Evolutionary conservation across 2,113 vertebrate species (phyloP).

Genomic region (Apistogramma diplotaenia): DNA sequence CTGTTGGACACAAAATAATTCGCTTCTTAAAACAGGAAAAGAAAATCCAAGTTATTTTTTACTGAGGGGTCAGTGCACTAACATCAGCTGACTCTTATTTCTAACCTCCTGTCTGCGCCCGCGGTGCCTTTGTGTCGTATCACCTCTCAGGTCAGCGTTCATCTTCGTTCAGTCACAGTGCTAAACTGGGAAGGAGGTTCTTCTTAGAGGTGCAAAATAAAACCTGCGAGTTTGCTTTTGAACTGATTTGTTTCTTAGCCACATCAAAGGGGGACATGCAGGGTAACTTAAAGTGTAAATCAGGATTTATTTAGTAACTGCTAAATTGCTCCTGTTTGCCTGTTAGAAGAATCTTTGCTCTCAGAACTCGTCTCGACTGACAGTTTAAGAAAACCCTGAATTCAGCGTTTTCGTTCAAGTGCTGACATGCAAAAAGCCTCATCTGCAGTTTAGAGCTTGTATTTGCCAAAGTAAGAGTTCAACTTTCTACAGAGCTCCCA

Average conservation of each 20-base stretch:
- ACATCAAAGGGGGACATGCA: neutral
- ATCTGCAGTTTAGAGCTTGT: neutral
- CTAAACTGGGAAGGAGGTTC: neutral
- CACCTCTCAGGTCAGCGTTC: neutral
- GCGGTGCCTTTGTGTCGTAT: neutral
- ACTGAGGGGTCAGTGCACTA: neutral
- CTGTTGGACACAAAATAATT: neutral
- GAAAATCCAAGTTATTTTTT: neutral
- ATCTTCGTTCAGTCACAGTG: neutral
- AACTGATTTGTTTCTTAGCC: neutral
- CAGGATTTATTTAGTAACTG: neutral
- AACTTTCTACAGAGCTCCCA: neutral
- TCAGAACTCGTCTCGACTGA: neutral
- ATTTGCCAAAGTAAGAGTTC: neutral
- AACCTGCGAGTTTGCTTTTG: neutral
- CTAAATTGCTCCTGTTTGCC: neutral
- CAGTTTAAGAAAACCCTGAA: neutral
- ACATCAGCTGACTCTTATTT: neutral
- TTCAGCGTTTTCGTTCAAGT: too few relatives aligned
- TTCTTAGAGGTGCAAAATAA: neutral
- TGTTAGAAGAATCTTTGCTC: neutral
- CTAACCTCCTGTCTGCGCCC: too few relatives aligned
- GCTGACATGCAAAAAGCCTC: too few relatives aligned
- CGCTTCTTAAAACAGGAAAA: neutral
- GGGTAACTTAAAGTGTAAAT: neutral